Percentiles rank a stretch among this genome's conserved stretches.
These are phyloP conservation scores for Erpetoichthys calabaricus DNA, from an alignment of 2,797 vertebrate genomes.

Conservation along the genomic window DNA sequence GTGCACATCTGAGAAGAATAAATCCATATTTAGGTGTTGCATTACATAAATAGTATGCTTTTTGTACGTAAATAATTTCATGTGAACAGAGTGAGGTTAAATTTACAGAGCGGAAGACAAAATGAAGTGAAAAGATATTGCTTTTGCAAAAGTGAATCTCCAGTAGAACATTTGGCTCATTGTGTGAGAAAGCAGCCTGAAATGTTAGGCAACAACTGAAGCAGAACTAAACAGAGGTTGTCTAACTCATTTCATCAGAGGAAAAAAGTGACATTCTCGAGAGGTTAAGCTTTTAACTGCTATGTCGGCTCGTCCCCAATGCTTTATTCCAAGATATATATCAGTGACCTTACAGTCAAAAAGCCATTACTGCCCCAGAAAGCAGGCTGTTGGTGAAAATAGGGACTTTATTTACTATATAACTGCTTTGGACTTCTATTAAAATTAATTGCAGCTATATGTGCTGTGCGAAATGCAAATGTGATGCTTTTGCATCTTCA, in stretches of 20 bases:
- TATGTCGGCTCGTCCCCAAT: slow-evolving; percentile 27
- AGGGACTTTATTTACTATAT: slow-evolving; percentile 3
- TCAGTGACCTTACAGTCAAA: not conserved
- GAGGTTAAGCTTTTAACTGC: slow-evolving; percentile 35
- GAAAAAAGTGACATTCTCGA: slow-evolving; percentile 29
- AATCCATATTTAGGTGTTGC: too few relatives aligned
- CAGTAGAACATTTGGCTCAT: too few relatives aligned
- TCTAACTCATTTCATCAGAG: slow-evolving; percentile 30
- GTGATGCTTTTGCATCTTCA: too few relatives aligned
- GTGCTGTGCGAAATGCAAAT: not conserved
- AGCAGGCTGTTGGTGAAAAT: slow-evolving; percentile 25
- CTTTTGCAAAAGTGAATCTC: too few relatives aligned
- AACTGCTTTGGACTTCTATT: not conserved
- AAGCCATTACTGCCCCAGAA: slow-evolving; percentile 31
- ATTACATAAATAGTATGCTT: too few relatives aligned
- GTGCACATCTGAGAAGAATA: too few relatives aligned
- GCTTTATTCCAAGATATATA: not conserved
- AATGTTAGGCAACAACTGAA: too few relatives aligned
- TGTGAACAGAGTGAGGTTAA: too few relatives aligned
- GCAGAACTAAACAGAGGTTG: slow-evolving; percentile 16
- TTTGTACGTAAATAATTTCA: too few relatives aligned
- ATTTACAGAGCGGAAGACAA: too few relatives aligned
- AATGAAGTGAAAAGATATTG: too few relatives aligned
- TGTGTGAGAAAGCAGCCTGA: too few relatives aligned
- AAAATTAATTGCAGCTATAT: not conserved